Conservation (phyloP, 2,888 invertebrate genomes). For the Phasia obesa region DNA sequence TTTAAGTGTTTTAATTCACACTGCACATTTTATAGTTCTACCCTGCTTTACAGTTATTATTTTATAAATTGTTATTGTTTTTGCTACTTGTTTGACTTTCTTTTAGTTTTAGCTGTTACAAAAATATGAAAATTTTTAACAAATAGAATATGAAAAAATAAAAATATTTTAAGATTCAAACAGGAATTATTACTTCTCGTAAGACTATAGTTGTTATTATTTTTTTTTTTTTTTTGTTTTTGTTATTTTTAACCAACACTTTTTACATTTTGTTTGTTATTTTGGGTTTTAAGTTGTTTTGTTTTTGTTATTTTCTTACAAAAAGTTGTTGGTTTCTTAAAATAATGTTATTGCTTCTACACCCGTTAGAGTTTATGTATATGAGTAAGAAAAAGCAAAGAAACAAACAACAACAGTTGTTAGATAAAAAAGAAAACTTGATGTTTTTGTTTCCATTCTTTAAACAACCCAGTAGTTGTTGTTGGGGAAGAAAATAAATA, state of each 20-base stretch:
- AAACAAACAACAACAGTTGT: constrained; percentile 9
- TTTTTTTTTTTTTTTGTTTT: neutral
- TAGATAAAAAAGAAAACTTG: neutral
- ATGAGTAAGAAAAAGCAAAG: neutral
- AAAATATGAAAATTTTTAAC: neutral
- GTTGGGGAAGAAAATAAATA: constrained; percentile 8
- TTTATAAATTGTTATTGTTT: neutral
- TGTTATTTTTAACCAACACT: constrained; percentile 24
- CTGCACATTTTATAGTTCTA: neutral
- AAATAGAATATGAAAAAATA: neutral
- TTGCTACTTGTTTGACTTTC: neutral
- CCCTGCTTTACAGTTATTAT: too few species aligned
- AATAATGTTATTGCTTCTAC: constrained; percentile 52
- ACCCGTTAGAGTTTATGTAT: constrained; percentile 51
- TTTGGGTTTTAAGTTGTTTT: constrained; percentile 31
- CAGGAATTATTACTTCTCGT: neutral
- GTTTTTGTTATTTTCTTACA: constrained; percentile 7
- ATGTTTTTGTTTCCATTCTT: constrained; percentile 37
- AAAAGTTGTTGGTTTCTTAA: constrained; percentile 13
- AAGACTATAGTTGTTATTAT: neutral
- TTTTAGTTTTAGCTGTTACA: neutral
- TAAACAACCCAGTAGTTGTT: constrained; percentile 26
- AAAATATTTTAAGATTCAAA: neutral
- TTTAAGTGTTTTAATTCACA: neutral
- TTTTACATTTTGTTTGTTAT: constrained; percentile 46